Evolutionary conservation across 2,113 vertebrate genomes (phyloP).

Genomic region (Ancistrus triradiatus): DNA sequence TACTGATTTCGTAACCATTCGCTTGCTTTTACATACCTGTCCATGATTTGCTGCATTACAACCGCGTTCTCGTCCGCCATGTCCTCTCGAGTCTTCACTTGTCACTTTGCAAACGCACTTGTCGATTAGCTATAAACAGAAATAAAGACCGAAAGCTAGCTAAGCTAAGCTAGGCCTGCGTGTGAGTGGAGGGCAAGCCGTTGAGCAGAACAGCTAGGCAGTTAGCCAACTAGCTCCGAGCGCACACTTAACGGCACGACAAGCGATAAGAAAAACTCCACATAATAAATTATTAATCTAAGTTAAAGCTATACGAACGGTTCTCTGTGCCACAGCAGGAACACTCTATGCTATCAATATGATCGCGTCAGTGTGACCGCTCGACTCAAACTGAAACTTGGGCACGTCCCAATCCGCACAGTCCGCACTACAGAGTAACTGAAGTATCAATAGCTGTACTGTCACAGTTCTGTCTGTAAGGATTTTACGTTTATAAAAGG

Average conservation of each 20-base stretch:
- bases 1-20: conserved; percentile 15
- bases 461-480: too few species aligned
- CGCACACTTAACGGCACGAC: background rate
- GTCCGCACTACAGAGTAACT: background rate
- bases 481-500: too few species aligned
- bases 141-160: background rate
- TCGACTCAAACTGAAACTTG: conserved; percentile 52
- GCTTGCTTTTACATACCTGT: conserved; percentile 67
- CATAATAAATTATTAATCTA: background rate
- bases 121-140: background rate
- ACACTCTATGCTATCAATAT: conserved; percentile 40
- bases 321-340: conserved; percentile 15
- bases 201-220: background rate
- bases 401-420: background rate
- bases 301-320: background rate
- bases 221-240: conserved; percentile 38
- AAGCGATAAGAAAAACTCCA: background rate
- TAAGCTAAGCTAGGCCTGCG: background rate
- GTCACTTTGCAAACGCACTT: background rate
- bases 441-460: background rate
- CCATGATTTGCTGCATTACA: conserved; percentile 67
- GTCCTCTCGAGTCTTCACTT: background rate
- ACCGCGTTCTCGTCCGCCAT: conserved; percentile 66
- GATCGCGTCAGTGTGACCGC: conserved; percentile 45
- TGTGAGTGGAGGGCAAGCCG: background rate